Conservation (phyloP, 2,113 vertebrate genomes). For the Plectropomus leopardus region DNA sequence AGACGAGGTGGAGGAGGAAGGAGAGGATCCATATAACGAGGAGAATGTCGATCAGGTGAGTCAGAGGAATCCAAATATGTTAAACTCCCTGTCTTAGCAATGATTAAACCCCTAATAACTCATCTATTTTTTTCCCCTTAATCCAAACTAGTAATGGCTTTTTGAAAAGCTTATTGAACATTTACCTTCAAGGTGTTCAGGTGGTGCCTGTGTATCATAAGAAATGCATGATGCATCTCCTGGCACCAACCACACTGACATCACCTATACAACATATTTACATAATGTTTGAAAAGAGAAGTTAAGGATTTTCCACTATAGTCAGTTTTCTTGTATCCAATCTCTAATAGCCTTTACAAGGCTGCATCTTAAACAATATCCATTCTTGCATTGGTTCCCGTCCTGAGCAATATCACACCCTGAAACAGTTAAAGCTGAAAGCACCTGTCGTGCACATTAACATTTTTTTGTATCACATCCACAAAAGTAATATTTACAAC, state of each 20-base stretch:
- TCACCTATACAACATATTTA: too few species aligned
- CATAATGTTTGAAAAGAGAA: neutral
- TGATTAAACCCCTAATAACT: too few species aligned
- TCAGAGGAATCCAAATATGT: too few species aligned
- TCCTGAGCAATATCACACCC: neutral
- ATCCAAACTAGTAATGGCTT: neutral
- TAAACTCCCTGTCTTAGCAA: too few species aligned
- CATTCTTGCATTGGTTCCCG: neutral
- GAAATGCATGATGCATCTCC: neutral
- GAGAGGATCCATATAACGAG: slow-evolving; percentile 91
- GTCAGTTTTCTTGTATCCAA: neutral
- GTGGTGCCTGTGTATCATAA: neutral
- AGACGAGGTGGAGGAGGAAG: slow-evolving; percentile 86
- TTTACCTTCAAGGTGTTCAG: neutral
- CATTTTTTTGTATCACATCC: neutral
- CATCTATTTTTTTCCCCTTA: neutral
- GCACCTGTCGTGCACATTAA: neutral
- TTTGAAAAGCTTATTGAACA: neutral
- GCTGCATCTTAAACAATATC: too few species aligned
- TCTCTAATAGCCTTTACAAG: neutral
- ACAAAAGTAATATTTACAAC: neutral
- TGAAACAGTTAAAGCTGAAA: neutral
- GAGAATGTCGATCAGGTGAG: slow-evolving; percentile 91
- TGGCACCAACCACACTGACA: too few species aligned
- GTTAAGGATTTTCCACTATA: neutral